These are phyloP conservation scores for Pterobdella sp. DNA, from an alignment of 2,888 invertebrate species.

Conservation along the genomic window DNA sequence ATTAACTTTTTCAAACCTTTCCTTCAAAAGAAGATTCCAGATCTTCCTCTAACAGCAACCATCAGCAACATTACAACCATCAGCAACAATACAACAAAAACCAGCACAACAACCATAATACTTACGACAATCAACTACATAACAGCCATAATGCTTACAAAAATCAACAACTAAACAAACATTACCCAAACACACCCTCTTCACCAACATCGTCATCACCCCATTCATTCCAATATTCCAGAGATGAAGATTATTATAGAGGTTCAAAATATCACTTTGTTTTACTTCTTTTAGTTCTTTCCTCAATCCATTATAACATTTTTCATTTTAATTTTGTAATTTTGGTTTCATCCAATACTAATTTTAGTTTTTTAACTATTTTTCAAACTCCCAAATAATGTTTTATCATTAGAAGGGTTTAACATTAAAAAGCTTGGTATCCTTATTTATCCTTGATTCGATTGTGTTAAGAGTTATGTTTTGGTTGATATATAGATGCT, in stretches of 20 bases:
- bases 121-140: not conserved
- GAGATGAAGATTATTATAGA: slow-evolving; percentile 8
- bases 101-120: not conserved
- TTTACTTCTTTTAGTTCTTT: not conserved
- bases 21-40: not conserved
- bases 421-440: no score
- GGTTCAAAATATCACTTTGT: not conserved
- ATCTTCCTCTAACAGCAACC: not conserved
- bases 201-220: not conserved
- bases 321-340: no score
- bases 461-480: no score
- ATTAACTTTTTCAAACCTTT: not conserved
- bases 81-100: not conserved
- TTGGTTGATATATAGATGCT: no score
- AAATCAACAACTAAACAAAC: not conserved
- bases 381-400: no score
- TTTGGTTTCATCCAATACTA: no score
- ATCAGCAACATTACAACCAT: not conserved
- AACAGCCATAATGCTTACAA: not conserved
- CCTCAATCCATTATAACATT: not conserved
- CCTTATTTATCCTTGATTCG: no score
- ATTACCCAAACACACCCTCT: not conserved
- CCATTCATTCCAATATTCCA: not conserved
- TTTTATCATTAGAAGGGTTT: no score
- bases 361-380: no score